Evolutionary conservation across 2,888 invertebrate genomes (phyloP).

Genomic region (Holacanthella duospinosa): DNA sequence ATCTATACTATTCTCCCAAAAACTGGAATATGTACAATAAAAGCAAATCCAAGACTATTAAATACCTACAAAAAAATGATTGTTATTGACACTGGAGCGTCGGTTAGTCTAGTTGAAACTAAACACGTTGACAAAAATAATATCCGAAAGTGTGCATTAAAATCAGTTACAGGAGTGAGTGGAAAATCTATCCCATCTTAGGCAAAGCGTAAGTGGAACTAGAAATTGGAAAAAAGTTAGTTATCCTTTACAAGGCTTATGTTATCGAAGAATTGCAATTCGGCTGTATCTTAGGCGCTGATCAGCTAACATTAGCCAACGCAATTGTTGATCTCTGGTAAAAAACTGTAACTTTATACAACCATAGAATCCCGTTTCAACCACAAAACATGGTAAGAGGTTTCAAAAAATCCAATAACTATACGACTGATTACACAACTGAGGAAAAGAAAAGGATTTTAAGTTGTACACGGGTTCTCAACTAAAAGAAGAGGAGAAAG

Average conservation of each 20-base stretch:
- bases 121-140: neutral
- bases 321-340: neutral
- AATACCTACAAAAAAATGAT: neutral
- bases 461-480: neutral
- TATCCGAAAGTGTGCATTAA: neutral
- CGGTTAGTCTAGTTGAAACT: neutral
- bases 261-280: neutral
- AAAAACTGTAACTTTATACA: neutral
- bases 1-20: neutral
- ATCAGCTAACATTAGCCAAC: neutral
- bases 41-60: neutral
- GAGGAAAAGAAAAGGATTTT: neutral
- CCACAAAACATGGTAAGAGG: neutral
- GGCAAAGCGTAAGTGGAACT: neutral
- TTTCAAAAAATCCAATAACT: neutral
- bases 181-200: neutral
- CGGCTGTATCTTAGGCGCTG: constrained; percentile 1
- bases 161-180: neutral
- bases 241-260: neutral
- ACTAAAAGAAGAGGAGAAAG: neutral
- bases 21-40: neutral
- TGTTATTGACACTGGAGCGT: neutral
- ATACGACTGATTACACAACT: neutral
- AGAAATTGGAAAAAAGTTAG: neutral
- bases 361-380: neutral